Percentiles rank a stretch among this genome's conserved stretches.
These are phyloP conservation scores for Pollenia griseotomentosa DNA, from an alignment of 2,888 invertebrate genomes.

Conservation along the genomic window DNA sequence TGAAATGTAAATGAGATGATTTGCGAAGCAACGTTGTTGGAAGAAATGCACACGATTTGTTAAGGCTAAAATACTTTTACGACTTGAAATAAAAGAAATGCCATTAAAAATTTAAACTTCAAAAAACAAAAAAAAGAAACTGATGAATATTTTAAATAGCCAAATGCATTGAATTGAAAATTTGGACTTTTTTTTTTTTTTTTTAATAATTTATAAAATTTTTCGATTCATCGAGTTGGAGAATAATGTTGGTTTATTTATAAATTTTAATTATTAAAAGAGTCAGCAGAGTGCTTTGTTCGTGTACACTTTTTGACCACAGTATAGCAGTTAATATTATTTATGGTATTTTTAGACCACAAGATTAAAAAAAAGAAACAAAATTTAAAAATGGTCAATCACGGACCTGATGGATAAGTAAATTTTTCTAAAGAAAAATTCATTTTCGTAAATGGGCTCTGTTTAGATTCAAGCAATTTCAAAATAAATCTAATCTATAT, in stretches of 20 bases:
- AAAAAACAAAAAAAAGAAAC: background rate
- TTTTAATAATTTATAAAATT: background rate
- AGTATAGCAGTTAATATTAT: too few species aligned
- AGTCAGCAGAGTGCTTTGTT: too few species aligned
- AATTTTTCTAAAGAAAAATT: too few species aligned
- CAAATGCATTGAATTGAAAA: background rate
- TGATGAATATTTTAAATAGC: slow-evolving; percentile 16
- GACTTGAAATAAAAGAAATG: background rate
- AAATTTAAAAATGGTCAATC: too few species aligned
- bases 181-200: background rate
- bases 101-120: background rate
- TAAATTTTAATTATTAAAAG: too few species aligned
- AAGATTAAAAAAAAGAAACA: too few species aligned
- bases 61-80: background rate
- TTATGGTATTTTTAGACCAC: too few species aligned
- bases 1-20: slow-evolving; percentile 62
- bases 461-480: too few species aligned
- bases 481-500: too few species aligned
- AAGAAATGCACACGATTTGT: slow-evolving; percentile 7
- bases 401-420: too few species aligned
- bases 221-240: background rate
- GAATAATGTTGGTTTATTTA: background rate
- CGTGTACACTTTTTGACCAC: too few species aligned
- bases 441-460: too few species aligned
- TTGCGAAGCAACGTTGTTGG: slow-evolving; percentile 1